Evolutionary conservation across 2,888 invertebrate genomes (phyloP).

Genomic region (Calameuta idolon): DNA sequence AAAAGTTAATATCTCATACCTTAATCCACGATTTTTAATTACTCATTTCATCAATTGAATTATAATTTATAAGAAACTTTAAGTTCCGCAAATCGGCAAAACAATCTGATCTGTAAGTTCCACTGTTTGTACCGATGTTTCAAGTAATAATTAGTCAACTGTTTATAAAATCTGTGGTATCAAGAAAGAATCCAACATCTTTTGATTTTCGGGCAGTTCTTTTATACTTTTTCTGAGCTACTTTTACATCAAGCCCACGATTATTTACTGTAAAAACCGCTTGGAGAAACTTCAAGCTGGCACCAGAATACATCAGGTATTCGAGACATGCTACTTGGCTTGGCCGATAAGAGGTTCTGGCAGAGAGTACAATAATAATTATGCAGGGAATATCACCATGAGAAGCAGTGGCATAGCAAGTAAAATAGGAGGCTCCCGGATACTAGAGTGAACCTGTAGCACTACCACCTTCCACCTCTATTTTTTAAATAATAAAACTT

Average conservation of each 20-base stretch:
- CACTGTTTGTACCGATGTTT: neutral
- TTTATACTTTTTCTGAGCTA: neutral
- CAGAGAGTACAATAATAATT: slow-evolving; percentile 51
- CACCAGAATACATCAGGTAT: slow-evolving; percentile 40
- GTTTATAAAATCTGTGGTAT: neutral
- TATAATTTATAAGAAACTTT: neutral
- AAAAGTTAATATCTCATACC: no score
- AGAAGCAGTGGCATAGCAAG: slow-evolving; percentile 51
- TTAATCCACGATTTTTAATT: neutral
- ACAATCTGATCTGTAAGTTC: neutral
- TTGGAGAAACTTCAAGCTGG: slow-evolving; percentile 8
- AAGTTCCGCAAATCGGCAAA: neutral
- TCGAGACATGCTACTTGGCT: slow-evolving; percentile 40
- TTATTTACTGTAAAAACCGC: neutral
- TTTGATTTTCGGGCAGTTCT: neutral
- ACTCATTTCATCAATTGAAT: neutral
- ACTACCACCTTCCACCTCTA: neutral
- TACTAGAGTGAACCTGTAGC: neutral
- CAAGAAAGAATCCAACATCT: neutral
- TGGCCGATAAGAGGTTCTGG: slow-evolving; percentile 49
- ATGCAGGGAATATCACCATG: slow-evolving; percentile 56
- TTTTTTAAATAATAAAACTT: neutral
- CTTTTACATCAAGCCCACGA: neutral
- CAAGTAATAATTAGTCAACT: neutral
- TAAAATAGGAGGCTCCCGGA: slow-evolving; percentile 15